Evolutionary conservation across 2,113 vertebrate genomes (phyloP).

Genomic region (Andinoacara biseriatus): DNA sequence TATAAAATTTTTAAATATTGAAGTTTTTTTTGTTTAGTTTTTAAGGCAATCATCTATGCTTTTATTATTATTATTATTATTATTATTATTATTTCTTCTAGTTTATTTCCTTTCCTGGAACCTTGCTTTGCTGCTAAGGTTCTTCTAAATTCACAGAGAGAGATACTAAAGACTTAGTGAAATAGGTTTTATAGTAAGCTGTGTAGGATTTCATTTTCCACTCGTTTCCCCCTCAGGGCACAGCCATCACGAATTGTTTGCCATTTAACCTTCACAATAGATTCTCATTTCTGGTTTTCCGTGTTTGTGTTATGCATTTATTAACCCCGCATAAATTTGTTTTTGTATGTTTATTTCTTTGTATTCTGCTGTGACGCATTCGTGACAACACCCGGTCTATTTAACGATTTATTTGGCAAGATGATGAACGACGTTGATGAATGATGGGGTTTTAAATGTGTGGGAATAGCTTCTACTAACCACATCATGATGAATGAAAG

Average conservation of each 20-base stretch:
- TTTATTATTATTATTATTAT: not conserved
- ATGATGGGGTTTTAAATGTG: not conserved
- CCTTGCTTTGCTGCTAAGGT: not conserved
- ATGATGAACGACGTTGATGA: slow-evolving; percentile 36
- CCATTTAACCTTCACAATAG: slow-evolving; percentile 64
- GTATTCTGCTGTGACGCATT: not conserved
- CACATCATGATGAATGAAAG: not conserved
- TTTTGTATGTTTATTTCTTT: slow-evolving; percentile 3
- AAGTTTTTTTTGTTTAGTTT: not conserved
- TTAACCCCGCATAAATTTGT: slow-evolving; percentile 55
- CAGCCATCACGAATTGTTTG: slow-evolving; percentile 56
- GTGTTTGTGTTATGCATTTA: slow-evolving; percentile 49
- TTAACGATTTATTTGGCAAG: slow-evolving; percentile 21
- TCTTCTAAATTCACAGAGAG: not conserved
- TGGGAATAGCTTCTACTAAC: not conserved
- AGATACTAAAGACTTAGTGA: not conserved
- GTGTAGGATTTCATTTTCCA: slow-evolving; percentile 58
- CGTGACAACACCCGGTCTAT: not conserved
- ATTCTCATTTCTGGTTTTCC: slow-evolving; percentile 51
- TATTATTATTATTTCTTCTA: not conserved
- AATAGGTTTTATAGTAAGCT: slow-evolving; percentile 35
- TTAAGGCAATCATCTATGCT: not conserved
- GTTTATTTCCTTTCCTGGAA: not conserved
- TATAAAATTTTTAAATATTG: not conserved
- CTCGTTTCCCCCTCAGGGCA: slow-evolving; percentile 53